Conservation (phyloP, 2,113 vertebrate species). For the Bolborhynchus lineola region DNA sequence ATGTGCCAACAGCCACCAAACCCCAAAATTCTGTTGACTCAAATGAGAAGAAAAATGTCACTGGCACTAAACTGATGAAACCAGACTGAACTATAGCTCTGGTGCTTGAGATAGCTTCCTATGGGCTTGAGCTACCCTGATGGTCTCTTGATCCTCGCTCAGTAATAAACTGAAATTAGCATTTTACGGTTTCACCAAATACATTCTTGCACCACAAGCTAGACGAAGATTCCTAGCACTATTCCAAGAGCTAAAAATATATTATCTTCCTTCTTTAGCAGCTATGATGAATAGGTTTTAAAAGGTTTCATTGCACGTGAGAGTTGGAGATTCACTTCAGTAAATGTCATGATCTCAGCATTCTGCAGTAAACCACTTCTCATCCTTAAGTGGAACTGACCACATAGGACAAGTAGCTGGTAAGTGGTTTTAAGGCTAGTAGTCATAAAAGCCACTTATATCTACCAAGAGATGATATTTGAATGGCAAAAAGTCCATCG, state of each 20-base stretch:
- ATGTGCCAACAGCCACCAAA: constrained; percentile 37
- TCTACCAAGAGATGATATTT: neutral
- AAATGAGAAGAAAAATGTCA: constrained; percentile 14
- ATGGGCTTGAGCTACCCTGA: neutral
- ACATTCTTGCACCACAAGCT: neutral
- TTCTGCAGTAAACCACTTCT: neutral
- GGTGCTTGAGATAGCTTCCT: neutral
- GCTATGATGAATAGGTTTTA: neutral
- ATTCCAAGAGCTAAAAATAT: neutral
- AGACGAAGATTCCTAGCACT: neutral
- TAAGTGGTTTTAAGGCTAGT: neutral
- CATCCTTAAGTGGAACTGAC: neutral
- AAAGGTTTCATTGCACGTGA: neutral
- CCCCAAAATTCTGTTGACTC: neutral
- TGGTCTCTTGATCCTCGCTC: neutral
- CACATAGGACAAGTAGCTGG: neutral
- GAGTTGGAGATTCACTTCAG: neutral
- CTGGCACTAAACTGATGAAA: neutral
- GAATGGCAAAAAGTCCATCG: neutral
- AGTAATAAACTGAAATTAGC: neutral
- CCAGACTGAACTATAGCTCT: neutral
- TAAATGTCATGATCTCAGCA: neutral
- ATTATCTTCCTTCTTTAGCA: neutral
- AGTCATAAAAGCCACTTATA: neutral
- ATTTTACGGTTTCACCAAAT: neutral